These are phyloP conservation scores for Phylloscopus whistleri DNA, from an alignment of 2,113 vertebrate genomes.

Conservation along the genomic window DNA sequence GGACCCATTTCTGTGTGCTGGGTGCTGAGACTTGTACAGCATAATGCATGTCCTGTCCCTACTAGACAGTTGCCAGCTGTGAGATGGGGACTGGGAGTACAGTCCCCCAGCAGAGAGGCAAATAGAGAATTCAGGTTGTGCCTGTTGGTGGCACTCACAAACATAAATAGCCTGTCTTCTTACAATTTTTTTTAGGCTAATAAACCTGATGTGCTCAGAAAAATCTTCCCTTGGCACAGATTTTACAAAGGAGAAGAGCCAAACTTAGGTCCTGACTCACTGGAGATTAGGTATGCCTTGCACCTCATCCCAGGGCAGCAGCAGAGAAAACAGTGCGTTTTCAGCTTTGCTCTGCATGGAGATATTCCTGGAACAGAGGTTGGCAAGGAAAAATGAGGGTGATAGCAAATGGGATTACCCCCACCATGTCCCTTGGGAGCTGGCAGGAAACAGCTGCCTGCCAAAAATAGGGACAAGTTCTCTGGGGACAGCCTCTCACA, in stretches of 20 bases:
- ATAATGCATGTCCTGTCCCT: not conserved
- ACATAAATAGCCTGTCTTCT: not conserved
- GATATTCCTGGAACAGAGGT: not conserved
- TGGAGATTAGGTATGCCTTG: not conserved
- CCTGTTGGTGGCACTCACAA: not conserved
- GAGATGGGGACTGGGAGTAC: not conserved
- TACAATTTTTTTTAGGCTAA: not conserved
- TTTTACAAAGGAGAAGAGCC: not conserved
- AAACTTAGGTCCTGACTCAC: not conserved
- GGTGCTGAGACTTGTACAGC: not conserved
- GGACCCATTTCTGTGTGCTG: not conserved
- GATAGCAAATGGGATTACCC: not conserved
- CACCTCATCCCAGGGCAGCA: not conserved
- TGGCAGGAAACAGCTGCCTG: not conserved
- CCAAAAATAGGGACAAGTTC: not conserved
- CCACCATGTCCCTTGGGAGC: not conserved
- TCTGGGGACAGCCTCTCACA: not conserved
- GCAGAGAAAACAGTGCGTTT: not conserved
- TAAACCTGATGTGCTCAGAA: not conserved
- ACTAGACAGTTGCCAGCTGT: not conserved
- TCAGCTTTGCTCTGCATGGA: not conserved
- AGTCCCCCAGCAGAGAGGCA: not conserved
- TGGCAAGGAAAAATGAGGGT: not conserved
- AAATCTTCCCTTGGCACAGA: not conserved
- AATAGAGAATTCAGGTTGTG: not conserved